Evolutionary conservation across 1,140 invertebrate genomes (phyloP).

Genomic region (Drosophila pallidifrons): DNA sequence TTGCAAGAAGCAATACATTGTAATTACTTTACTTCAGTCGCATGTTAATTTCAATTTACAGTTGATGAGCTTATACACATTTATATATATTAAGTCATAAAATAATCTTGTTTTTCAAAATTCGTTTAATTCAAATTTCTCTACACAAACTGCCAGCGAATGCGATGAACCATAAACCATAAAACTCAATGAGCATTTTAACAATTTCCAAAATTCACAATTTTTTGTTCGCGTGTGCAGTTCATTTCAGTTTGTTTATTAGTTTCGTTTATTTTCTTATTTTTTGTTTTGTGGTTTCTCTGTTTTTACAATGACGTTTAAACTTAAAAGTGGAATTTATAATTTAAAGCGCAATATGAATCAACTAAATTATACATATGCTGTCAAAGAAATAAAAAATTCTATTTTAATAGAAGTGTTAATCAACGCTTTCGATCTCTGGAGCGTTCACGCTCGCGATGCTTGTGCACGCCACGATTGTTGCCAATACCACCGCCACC

Average conservation of each 20-base stretch:
- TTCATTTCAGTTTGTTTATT: too few relatives aligned
- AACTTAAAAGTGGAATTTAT: constrained; percentile 20
- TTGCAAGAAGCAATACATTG: not conserved
- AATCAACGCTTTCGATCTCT: constrained; percentile 77
- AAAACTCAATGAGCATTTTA: too few relatives aligned
- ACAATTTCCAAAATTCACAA: too few relatives aligned
- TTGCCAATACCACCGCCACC: constrained; percentile 35
- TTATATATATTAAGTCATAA: too few relatives aligned
- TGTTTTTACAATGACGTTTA: too few relatives aligned
- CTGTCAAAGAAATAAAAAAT: constrained; percentile 28
- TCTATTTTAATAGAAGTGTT: not conserved
- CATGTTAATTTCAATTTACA: not conserved
- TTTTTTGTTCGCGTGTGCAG: too few relatives aligned
- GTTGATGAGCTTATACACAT: too few relatives aligned
- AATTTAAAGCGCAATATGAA: constrained; percentile 26
- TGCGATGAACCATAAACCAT: too few relatives aligned
- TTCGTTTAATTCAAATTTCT: too few relatives aligned
- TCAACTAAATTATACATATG: constrained; percentile 28
- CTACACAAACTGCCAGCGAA: too few relatives aligned
- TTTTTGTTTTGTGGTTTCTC: constrained; percentile 7
- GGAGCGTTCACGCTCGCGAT: constrained; percentile 75
- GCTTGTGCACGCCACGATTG: constrained; percentile 68
- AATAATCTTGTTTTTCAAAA: too few relatives aligned
- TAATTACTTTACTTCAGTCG: too few relatives aligned
- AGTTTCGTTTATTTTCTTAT: not conserved